Evolutionary conservation across 2,888 invertebrate species (phyloP).

Genomic region (Scrobipalpa atriplicella): DNA sequence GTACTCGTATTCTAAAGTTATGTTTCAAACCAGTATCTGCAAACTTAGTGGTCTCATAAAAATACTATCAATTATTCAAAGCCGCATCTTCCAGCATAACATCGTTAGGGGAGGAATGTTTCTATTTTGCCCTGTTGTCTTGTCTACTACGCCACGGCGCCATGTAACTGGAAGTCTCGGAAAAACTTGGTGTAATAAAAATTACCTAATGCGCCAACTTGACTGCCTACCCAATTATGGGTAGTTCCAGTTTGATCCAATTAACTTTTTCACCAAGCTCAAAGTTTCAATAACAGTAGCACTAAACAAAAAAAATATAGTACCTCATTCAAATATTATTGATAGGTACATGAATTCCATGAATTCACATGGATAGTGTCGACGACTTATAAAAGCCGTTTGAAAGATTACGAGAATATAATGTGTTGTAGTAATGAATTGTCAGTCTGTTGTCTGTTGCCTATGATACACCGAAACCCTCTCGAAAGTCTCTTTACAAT

Average conservation of each 20-base stretch:
- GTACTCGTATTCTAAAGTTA: neutral
- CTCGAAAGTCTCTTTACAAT: too few species aligned
- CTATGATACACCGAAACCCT: too few species aligned
- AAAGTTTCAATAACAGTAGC: too few species aligned
- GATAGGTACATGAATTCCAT: too few species aligned
- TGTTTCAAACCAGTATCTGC: neutral
- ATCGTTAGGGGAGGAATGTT: neutral
- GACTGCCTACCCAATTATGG: slow-evolving; percentile 7
- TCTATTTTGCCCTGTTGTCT: neutral
- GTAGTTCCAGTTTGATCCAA: neutral
- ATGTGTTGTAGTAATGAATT: too few species aligned
- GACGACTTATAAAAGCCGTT: too few species aligned
- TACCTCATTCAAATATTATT: too few species aligned
- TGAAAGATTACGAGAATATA: too few species aligned
- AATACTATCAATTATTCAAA: slow-evolving; percentile 3
- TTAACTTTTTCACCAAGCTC: neutral
- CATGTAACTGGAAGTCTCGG: slow-evolving; percentile 10
- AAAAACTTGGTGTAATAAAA: slow-evolving; percentile 20
- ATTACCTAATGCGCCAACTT: slow-evolving; percentile 18
- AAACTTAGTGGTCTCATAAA: neutral
- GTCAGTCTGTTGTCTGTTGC: too few species aligned
- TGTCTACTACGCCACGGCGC: neutral
- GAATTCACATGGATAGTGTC: too few species aligned
- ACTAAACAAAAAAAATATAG: too few species aligned
- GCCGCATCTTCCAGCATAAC: neutral